Percentiles rank a stretch among this genome's conserved stretches.
Evolutionary conservation across 2,113 vertebrate genomes (phyloP).

Genomic region (Saimiri boliviensis): DNA sequence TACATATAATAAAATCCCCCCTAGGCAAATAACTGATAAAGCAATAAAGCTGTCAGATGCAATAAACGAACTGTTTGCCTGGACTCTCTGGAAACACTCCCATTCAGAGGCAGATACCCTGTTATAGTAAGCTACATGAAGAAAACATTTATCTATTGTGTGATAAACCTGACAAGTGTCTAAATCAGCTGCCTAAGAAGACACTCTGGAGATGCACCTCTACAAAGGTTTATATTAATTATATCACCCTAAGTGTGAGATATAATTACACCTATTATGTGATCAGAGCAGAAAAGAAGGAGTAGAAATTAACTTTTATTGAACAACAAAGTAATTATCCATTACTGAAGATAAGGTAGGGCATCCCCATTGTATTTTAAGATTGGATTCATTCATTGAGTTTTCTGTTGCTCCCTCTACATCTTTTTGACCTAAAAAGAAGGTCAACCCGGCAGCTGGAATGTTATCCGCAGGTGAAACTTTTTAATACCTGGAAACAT

Average conservation of each 20-base stretch:
- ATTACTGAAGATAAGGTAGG: constrained; percentile 55
- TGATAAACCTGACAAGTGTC: constrained; percentile 82
- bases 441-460: constrained; percentile 26
- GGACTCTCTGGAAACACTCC: constrained; percentile 78
- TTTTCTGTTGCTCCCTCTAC: not conserved
- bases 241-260: constrained; percentile 78
- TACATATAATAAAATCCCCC: constrained; percentile 85
- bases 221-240: constrained; percentile 81
- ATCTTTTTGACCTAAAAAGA: constrained; percentile 26
- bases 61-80: constrained; percentile 76
- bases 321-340: constrained; percentile 76
- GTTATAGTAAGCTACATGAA: constrained; percentile 79
- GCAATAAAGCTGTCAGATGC: constrained; percentile 84
- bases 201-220: constrained; percentile 73
- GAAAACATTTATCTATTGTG: constrained; percentile 81
- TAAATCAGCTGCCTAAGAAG: constrained; percentile 78
- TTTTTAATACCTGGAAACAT: not conserved
- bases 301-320: constrained; percentile 76
- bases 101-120: constrained; percentile 81
- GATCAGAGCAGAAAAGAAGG: constrained; percentile 72
- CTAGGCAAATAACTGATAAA: constrained; percentile 84
- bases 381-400: constrained; percentile 10
- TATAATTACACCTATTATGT: constrained; percentile 76
- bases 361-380: constrained; percentile 49
- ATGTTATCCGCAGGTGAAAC: not conserved